A percentile compares a stretch with the other conserved stretches of the same genome.
These are phyloP conservation scores for Limnephilus marmoratus DNA, from an alignment of 2,888 invertebrate species.

Conservation along the genomic window DNA sequence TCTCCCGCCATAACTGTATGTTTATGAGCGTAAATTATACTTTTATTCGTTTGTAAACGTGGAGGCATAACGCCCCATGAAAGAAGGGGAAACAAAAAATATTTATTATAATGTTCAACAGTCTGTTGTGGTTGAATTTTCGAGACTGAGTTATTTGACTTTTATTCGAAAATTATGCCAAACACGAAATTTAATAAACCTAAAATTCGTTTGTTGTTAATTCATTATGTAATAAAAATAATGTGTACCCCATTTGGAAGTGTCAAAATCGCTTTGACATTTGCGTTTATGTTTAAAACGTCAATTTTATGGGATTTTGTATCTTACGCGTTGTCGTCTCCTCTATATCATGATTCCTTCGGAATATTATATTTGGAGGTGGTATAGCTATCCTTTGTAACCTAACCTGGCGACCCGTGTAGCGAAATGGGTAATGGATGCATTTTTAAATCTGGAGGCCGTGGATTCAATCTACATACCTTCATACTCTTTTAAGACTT, in stretches of 20 bases:
- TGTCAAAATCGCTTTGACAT: background rate
- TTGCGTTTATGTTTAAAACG: background rate
- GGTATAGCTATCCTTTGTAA: background rate
- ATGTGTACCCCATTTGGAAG: conserved; percentile 13
- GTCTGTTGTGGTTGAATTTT: conserved; percentile 48
- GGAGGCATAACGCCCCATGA: conserved; percentile 60
- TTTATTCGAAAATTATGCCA: conserved; percentile 40
- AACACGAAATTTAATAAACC: conserved; percentile 23
- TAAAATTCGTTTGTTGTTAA: conserved; percentile 17
- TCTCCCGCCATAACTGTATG: conserved; percentile 29
- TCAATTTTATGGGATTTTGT: background rate
- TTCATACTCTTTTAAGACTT: too few relatives aligned
- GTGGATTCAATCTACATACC: too few relatives aligned
- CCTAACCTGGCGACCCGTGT: background rate
- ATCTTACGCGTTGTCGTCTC: background rate
- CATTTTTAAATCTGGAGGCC: background rate
- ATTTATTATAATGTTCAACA: conserved; percentile 56
- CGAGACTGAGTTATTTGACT: conserved; percentile 5
- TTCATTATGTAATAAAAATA: conserved; percentile 40
- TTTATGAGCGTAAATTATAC: conserved; percentile 54
- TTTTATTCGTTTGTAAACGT: conserved; percentile 31
- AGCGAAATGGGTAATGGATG: background rate
- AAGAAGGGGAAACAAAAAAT: conserved; percentile 4
- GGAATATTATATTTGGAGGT: background rate
- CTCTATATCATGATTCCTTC: background rate